These are phyloP conservation scores for Podarcis lilfordi DNA, from an alignment of 2,797 vertebrate species.

Conservation along the genomic window DNA sequence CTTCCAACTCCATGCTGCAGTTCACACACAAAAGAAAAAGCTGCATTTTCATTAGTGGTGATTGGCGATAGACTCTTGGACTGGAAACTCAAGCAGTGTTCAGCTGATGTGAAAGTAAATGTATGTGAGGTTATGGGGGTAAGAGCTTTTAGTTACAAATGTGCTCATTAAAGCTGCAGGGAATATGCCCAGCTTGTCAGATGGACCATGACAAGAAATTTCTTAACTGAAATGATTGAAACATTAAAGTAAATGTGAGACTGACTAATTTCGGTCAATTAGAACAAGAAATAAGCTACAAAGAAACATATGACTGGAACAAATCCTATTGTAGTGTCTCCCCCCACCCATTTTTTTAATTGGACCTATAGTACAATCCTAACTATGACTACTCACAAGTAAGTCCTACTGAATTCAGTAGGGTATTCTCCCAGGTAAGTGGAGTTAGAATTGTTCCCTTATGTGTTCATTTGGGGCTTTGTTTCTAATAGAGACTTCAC, in stretches of 20 bases:
- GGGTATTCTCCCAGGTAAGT: too few species aligned
- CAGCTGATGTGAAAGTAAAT: conserved; percentile 19
- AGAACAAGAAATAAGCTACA: neutral
- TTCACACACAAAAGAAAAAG: neutral
- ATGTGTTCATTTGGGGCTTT: neutral
- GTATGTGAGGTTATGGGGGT: conserved; percentile 20
- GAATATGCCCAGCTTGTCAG: neutral
- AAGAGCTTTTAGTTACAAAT: conserved; percentile 33
- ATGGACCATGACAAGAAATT: neutral
- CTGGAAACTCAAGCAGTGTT: conserved; percentile 6
- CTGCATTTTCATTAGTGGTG: conserved; percentile 22
- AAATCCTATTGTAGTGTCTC: neutral
- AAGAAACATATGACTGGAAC: neutral
- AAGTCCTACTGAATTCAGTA: too few species aligned
- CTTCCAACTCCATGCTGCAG: neutral
- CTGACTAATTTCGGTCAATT: conserved; percentile 6
- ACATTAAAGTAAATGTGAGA: neutral
- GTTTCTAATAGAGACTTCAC: conserved; percentile 3
- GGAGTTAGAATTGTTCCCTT: neutral
- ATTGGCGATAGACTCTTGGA: conserved; percentile 15
- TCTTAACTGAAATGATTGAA: conserved; percentile 11
- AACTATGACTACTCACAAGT: too few species aligned
- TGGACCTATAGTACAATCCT: too few species aligned
- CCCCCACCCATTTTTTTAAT: too few species aligned
- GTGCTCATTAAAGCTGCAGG: conserved; percentile 27